Evolutionary conservation across 2,113 vertebrate species (phyloP), one percentile per base, ranked within the genome.

Genomic region (Heptranchias perlo): DNA sequence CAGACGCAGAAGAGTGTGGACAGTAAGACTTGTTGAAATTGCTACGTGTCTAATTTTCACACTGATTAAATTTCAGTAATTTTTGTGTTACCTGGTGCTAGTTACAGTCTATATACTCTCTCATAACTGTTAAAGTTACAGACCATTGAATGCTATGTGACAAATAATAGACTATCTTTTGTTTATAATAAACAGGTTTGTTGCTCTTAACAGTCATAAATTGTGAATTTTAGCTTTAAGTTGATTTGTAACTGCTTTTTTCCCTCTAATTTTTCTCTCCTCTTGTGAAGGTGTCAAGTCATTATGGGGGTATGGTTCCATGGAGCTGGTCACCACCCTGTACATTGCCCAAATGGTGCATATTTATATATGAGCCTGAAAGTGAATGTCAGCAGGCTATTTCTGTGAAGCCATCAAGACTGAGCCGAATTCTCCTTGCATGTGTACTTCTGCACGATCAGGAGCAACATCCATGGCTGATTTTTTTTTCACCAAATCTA

Each of bases 1-100:
- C 99, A 99, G 97, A 99, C 99, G 0, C 97, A 99, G 96, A 98
- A 99, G 21, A 97, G 99, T 47, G 99, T 99, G 21, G 99, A 99
- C 98, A 98, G 99, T 99, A 97, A 99, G 99, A 98, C 97, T 94
- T 67, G 64, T 69, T 95, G 94, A 95, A 95, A 95, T 69, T 95
- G 65, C 64, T 95, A 95, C 3, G 25, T 94, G 61, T 95, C 65
- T 95, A 95, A 69, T 95, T 95, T 65, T 95, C 54, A 69, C 65
- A 39, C 25, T 95, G 94, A 69, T 69, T 52, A 95, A 95, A 69
- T 58, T 97, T 82, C 96, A 5, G 44, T 69, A 11, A 95, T 95
- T 95, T 69, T 95, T 73, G 65, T 69, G 10, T 95, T 31, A 73
- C 25, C 44, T 95, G 25, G 47, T 67, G 62, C 11, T 95, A n/a